phyloP scores from a whole-genome alignment of 2,888 invertebrate species.

The Allacma fusca region DNA sequence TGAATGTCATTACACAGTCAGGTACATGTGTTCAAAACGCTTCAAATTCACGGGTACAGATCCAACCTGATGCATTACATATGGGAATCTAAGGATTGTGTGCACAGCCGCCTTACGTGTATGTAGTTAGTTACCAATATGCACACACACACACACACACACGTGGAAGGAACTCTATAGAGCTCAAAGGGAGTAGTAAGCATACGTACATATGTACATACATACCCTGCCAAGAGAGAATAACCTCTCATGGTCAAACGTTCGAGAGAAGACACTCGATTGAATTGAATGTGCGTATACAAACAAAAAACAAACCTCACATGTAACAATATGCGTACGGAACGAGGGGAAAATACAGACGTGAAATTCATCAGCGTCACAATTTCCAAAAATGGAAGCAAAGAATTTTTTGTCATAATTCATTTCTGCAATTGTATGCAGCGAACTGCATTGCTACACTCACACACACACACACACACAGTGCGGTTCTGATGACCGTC shows the following conservation, averaged over 20 bases:
- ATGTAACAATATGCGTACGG: background rate
- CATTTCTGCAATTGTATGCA: conserved; percentile 34
- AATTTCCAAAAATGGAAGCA: conserved; percentile 40
- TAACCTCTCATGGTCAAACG: conserved; percentile 7
- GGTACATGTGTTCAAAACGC: too few species aligned
- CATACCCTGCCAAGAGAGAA: background rate
- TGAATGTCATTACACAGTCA: too few species aligned
- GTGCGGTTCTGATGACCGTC: background rate
- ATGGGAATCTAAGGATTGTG: too few species aligned
- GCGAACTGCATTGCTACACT: background rate
- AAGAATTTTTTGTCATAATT: conserved; percentile 42
- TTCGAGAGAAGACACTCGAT: background rate
- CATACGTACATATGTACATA: too few species aligned
- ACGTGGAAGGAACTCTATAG: too few species aligned
- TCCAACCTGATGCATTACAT: too few species aligned
- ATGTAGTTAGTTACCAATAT: too few species aligned
- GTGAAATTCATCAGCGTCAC: conserved; percentile 40
- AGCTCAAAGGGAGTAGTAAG: too few species aligned
- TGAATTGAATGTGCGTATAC: background rate
- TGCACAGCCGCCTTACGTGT: too few species aligned
- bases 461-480: too few species aligned
- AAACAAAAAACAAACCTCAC: background rate
- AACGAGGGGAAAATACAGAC: conserved; percentile 4
- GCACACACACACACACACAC: too few species aligned
- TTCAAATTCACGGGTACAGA: too few species aligned